A percentile compares a stretch with the other conserved stretches of the same genome.
These are phyloP conservation scores for Hyles vespertilio DNA, from an alignment of 1,140 invertebrate species.

Conservation along the genomic window DNA sequence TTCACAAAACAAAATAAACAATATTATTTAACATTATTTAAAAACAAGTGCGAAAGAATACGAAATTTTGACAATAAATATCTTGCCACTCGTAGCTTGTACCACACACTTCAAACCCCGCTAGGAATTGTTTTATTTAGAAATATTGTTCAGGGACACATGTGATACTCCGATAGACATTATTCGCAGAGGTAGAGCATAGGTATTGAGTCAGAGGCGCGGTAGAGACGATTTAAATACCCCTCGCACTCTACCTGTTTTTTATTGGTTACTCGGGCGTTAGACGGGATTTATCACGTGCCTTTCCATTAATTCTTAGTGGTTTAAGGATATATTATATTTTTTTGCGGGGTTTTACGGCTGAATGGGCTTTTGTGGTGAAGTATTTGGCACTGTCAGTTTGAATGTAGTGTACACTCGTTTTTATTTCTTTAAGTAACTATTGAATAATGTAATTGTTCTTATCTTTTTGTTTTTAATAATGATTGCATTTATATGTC, in stretches of 20 bases:
- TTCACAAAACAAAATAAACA: too few species aligned
- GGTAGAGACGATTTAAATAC: constrained; percentile 28
- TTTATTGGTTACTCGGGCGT: not conserved
- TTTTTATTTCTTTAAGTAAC: too few species aligned
- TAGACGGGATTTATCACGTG: constrained; percentile 4
- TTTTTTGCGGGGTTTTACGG: constrained; percentile 3
- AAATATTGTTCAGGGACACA: constrained; percentile 65
- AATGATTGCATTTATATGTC: too few species aligned
- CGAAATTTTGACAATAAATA: not conserved
- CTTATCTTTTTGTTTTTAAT: too few species aligned
- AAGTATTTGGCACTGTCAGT: too few species aligned
- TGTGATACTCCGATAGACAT: constrained; percentile 39
- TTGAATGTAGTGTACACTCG: too few species aligned
- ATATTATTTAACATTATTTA: too few species aligned
- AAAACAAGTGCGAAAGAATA: too few species aligned
- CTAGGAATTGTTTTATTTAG: constrained; percentile 58
- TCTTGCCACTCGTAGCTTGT: constrained; percentile 21
- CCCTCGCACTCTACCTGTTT: constrained; percentile 3
- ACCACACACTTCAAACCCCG: constrained; percentile 28
- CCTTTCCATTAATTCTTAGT: constrained; percentile 8
- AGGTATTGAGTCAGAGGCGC: constrained; percentile 43
- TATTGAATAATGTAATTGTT: too few species aligned
- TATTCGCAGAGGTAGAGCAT: constrained; percentile 24
- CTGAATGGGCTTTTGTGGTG: too few species aligned
- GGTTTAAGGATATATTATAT: constrained; percentile 9